phyloP scores from a whole-genome alignment of 1,140 invertebrate species.

The Trichogramma pretiosum region DNA sequence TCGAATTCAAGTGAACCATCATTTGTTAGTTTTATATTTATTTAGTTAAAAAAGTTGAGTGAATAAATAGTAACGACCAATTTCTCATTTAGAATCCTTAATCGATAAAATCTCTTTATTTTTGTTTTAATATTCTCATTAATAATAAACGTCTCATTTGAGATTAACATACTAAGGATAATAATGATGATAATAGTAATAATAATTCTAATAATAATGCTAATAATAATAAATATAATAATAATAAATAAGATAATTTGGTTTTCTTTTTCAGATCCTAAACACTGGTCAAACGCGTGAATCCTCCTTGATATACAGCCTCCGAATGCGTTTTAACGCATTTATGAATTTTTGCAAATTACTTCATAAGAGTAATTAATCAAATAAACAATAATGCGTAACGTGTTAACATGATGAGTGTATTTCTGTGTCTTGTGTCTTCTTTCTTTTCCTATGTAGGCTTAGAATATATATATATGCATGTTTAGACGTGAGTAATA shows the following conservation, averaged over 20 bases:
- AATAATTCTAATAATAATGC: too few relatives aligned
- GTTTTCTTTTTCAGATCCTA: conserved; percentile 25
- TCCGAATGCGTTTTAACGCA: conserved; percentile 15
- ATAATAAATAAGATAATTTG: conserved; percentile 19
- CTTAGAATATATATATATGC: conserved; percentile 18
- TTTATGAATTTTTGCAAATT: conserved; percentile 8
- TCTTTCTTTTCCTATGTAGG: conserved; percentile 13
- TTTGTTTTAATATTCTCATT: neutral
- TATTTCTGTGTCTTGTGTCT: conserved; percentile 12
- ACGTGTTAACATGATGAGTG: conserved; percentile 6
- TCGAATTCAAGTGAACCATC: conserved; percentile 10
- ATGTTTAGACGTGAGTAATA: too few relatives aligned
- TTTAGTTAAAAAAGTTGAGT: too few relatives aligned
- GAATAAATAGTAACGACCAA: conserved; percentile 9
- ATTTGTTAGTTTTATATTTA: too few relatives aligned
- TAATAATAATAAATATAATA: too few relatives aligned
- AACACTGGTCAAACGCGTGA: conserved; percentile 19
- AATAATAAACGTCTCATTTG: conserved; percentile 12
- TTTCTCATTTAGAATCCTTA: too few relatives aligned
- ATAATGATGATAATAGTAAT: too few relatives aligned
- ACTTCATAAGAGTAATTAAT: too few relatives aligned
- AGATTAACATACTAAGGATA: too few relatives aligned
- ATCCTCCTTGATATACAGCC: too few relatives aligned
- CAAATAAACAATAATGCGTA: too few relatives aligned
- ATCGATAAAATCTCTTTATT: neutral